Evolutionary conservation across 2,888 invertebrate genomes (phyloP).

Genomic region (Caenorhabditis auriculariae): DNA sequence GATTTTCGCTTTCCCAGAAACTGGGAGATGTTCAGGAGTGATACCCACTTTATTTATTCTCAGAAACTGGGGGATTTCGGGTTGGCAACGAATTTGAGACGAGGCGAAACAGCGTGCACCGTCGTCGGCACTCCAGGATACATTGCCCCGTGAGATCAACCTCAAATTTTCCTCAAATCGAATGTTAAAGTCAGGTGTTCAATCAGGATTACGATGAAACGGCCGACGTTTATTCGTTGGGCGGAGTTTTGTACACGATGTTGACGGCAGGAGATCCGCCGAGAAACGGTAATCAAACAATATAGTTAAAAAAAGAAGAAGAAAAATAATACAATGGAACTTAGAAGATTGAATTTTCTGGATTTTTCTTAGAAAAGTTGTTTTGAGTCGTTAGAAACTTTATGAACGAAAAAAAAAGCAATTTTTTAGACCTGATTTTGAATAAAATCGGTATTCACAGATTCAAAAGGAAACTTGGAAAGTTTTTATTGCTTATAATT

Average conservation of each 20-base stretch:
- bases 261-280: slow-evolving; percentile 29
- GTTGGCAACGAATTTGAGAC: slow-evolving; percentile 22
- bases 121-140: slow-evolving; percentile 48
- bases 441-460: too few relatives aligned
- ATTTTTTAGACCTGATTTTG: too few relatives aligned
- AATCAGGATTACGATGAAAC: slow-evolving; percentile 19
- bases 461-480: too few relatives aligned
- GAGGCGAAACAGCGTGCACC: slow-evolving; percentile 25
- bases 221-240: slow-evolving; percentile 36
- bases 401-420: too few relatives aligned
- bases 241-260: slow-evolving; percentile 34
- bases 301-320: too few relatives aligned
- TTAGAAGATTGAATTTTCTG: too few relatives aligned
- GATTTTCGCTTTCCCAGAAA: too few relatives aligned
- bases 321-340: too few relatives aligned
- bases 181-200: slow-evolving; percentile 20
- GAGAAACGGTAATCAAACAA: slow-evolving; percentile 7
- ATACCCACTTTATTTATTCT: background rate
- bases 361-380: too few relatives aligned
- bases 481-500: too few relatives aligned
- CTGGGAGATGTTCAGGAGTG: too few relatives aligned
- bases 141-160: slow-evolving; percentile 34
- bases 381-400: too few relatives aligned
- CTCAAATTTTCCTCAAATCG: background rate
- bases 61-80: slow-evolving; percentile 48